phyloP scores from a whole-genome alignment of 1,140 invertebrate genomes.

The Hesperophylax magnus region DNA sequence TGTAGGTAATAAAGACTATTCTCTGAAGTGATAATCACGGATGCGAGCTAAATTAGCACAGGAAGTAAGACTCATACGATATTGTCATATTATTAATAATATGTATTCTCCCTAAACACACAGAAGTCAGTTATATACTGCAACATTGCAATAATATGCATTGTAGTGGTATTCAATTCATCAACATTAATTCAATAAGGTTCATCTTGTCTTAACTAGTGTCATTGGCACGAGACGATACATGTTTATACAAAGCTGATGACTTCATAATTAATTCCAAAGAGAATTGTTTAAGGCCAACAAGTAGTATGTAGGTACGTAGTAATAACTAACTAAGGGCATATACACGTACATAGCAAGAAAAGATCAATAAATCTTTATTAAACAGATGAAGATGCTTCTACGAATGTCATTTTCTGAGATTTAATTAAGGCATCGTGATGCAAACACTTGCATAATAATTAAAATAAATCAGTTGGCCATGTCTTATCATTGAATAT shows the following conservation, averaged over 20 bases:
- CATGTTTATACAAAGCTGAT: not conserved
- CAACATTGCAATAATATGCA: too few relatives aligned
- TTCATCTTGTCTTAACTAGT: not conserved
- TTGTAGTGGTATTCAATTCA: too few relatives aligned
- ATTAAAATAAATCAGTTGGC: too few relatives aligned
- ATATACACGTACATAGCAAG: not conserved
- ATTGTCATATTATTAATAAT: too few relatives aligned
- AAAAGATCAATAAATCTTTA: not conserved
- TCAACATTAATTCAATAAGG: not conserved
- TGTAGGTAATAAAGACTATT: too few relatives aligned
- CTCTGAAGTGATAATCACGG: too few relatives aligned
- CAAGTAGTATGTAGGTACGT: too few relatives aligned
- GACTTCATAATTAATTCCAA: not conserved
- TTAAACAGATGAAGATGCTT: not conserved
- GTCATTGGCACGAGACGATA: conserved; percentile 12
- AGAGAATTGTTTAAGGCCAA: not conserved
- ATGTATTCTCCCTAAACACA: too few relatives aligned
- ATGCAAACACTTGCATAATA: not conserved
- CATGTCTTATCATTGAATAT: too few relatives aligned
- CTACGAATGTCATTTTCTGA: not conserved
- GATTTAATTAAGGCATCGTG: not conserved
- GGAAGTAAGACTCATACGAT: too few relatives aligned
- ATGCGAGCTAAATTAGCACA: too few relatives aligned
- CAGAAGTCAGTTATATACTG: too few relatives aligned
- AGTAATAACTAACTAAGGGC: not conserved